Evolutionary conservation across 2,888 invertebrate genomes (phyloP).

Genomic region (Kryphioiulus occultus): DNA sequence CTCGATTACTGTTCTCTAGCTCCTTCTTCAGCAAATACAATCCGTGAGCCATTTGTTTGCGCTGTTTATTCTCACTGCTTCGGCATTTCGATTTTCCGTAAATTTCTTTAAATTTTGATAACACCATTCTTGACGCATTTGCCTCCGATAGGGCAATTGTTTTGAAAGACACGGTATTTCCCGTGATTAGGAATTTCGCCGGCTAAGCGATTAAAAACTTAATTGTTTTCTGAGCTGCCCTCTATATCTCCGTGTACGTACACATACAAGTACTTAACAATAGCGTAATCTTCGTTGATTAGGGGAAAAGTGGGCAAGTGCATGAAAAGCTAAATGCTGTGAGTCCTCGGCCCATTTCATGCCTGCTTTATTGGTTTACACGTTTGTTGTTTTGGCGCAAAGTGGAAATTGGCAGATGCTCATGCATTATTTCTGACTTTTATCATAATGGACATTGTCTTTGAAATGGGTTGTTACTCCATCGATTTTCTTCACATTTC

Average conservation of each 20-base stretch:
- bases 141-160: neutral
- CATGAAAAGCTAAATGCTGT: neutral
- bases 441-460: constrained; percentile 40
- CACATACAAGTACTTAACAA: neutral
- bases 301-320: constrained; percentile 7
- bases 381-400: constrained; percentile 16
- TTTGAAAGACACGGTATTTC: neutral
- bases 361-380: constrained; percentile 21
- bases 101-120: neutral
- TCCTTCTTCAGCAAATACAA: neutral
- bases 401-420: constrained; percentile 40
- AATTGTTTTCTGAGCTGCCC: neutral
- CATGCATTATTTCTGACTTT: constrained; percentile 32
- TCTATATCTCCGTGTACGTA: neutral
- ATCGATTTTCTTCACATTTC: constrained; percentile 32
- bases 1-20: neutral
- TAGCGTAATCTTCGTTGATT: neutral
- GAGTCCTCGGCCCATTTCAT: neutral
- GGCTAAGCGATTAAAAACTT: neutral
- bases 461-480: neutral
- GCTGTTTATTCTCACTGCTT: neutral
- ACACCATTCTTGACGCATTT: neutral
- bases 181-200: neutral
- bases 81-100: neutral
- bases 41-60: neutral